These are phyloP conservation scores for Didymodactylos carnosus DNA, from an alignment of 2,888 invertebrate genomes.

Conservation along the genomic window DNA sequence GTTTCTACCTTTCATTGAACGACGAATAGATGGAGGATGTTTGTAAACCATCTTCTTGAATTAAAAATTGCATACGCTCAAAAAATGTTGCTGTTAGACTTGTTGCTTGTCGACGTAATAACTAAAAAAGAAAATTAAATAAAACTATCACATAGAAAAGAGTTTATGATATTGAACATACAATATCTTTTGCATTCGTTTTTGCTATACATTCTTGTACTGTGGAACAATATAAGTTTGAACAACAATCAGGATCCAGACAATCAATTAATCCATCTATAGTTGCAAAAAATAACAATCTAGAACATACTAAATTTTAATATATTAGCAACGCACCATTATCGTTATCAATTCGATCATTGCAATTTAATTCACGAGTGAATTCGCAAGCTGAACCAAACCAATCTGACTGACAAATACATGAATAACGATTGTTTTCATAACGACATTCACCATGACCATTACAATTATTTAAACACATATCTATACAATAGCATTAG, in stretches of 20 bases:
- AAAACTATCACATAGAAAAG: too few species aligned
- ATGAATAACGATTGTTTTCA: too few species aligned
- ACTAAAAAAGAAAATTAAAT: too few species aligned
- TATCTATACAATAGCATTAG: constrained; percentile 45
- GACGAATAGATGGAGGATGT: constrained; percentile 90
- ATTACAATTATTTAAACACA: constrained; percentile 74
- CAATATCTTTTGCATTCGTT: constrained; percentile 86
- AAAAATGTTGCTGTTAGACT: constrained; percentile 90
- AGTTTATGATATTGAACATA: too few species aligned
- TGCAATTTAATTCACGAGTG: constrained; percentile 74
- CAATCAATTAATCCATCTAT: constrained; percentile 96
- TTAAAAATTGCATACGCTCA: constrained; percentile 85
- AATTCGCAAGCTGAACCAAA: constrained; percentile 86
- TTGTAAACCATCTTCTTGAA: constrained; percentile 94
- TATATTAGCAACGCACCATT: constrained; percentile 56
- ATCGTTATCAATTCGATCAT: constrained; percentile 86
- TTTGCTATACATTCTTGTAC: constrained; percentile 85
- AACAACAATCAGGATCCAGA: constrained; percentile 93
- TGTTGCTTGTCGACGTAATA: constrained; percentile 81
- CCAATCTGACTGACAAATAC: constrained; percentile 80
- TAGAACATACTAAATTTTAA: background rate
- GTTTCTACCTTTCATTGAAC: constrained; percentile 91
- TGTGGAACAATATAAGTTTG: constrained; percentile 60
- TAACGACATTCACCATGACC: constrained; percentile 78
- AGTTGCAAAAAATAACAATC: too few species aligned